A percentile compares a stretch with the other conserved stretches of the same genome.
phyloP scores from a whole-genome alignment of 1,140 invertebrate species.

The Agrilus planipennis region DNA sequence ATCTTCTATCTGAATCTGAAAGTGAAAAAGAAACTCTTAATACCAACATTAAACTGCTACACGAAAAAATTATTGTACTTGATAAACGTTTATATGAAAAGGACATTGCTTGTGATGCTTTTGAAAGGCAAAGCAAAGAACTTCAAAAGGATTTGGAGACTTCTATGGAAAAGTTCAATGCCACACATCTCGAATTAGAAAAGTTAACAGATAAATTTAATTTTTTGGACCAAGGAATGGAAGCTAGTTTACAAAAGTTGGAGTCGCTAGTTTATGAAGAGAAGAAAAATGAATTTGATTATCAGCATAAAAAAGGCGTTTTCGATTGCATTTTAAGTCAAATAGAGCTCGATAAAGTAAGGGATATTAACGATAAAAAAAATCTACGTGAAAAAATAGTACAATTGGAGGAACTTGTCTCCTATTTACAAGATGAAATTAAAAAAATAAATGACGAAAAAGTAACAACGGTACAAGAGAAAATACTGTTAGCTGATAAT shows the following conservation, averaged over 20 bases:
- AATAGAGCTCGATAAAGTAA: not conserved
- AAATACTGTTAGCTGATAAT: not conserved
- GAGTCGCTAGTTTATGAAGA: conserved; percentile 2
- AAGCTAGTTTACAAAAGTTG: conserved; percentile 1
- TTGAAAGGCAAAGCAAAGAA: conserved; percentile 1
- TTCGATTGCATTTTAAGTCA: not conserved
- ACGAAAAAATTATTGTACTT: too few species aligned
- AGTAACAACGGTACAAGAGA: conserved; percentile 1
- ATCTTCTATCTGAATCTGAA: too few species aligned
- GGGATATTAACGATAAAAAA: conserved; percentile 4
- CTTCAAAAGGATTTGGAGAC: conserved; percentile 3
- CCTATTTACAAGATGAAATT: conserved; percentile 1
- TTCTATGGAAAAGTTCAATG: conserved; percentile 2
- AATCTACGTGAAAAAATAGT: not conserved
- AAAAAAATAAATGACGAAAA: not conserved
- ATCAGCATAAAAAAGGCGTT: not conserved
- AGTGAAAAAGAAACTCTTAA: too few species aligned
- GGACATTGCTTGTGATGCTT: not conserved
- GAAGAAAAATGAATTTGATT: not conserved
- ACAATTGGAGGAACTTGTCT: conserved; percentile 4
- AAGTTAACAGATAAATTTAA: conserved; percentile 2
- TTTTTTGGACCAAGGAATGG: not conserved
- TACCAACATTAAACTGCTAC: too few species aligned
- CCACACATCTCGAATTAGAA: conserved; percentile 2
- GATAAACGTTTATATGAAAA: not conserved